Conservation (phyloP, 2,888 invertebrate species). For the Julus scandinavius region DNA sequence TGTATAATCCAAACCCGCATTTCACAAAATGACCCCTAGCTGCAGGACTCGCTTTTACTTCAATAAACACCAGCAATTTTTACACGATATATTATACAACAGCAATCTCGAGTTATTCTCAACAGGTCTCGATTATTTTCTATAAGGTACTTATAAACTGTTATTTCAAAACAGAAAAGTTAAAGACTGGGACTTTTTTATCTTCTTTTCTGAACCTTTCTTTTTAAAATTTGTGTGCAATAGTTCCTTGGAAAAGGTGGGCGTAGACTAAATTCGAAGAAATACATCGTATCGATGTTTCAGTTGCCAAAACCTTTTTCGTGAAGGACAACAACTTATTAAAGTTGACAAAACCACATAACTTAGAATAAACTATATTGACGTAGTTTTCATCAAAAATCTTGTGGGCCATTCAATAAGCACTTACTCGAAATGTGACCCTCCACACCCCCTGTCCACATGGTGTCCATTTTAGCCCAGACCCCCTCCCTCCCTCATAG, state of each 20-base stretch:
- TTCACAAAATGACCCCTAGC: not conserved
- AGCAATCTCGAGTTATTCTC: not conserved
- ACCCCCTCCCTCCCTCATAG: no score
- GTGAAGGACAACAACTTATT: not conserved
- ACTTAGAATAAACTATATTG: not conserved
- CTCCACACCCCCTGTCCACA: no score
- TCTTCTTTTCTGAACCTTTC: not conserved
- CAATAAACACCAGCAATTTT: conserved; percentile 15
- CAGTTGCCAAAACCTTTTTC: not conserved
- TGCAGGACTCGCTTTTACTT: not conserved
- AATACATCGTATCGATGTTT: not conserved
- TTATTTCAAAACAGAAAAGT: not conserved
- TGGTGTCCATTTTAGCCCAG: no score
- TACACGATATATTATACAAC: not conserved
- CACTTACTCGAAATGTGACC: not conserved
- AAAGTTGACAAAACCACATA: not conserved
- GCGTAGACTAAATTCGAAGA: not conserved
- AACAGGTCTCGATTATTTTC: not conserved
- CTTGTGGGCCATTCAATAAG: not conserved
- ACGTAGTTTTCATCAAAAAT: not conserved
- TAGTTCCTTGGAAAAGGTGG: not conserved
- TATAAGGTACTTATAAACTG: not conserved
- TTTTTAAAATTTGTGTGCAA: not conserved
- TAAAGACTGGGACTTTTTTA: not conserved
- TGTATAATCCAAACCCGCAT: not conserved